A percentile compares a stretch with the other conserved stretches of the same genome.
Conservation (phyloP, 2,113 vertebrate species). For the Tupaia tana region DNA sequence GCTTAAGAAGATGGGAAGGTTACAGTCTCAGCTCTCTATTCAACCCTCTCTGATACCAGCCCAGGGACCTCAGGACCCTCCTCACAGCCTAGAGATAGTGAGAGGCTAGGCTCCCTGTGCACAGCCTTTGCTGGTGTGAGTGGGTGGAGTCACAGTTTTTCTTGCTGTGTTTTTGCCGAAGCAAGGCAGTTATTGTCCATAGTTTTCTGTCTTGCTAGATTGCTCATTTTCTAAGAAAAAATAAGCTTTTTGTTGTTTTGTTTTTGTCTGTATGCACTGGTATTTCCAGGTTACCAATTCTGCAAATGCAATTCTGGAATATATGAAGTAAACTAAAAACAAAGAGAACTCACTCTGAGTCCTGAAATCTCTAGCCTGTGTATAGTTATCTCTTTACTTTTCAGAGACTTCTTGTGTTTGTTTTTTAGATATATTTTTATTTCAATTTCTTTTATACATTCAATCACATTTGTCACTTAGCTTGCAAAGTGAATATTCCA, state of each 20-base stretch:
- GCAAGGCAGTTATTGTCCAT: neutral
- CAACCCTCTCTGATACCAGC: neutral
- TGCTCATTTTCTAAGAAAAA: neutral
- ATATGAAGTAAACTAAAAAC: neutral
- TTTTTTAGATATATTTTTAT: neutral
- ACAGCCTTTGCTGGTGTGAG: neutral
- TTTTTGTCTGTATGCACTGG: neutral
- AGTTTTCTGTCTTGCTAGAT: neutral
- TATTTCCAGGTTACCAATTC: neutral
- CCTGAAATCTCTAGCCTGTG: neutral
- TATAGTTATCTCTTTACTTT: neutral
- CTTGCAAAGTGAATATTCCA: no score
- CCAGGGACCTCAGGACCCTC: neutral
- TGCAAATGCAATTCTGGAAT: neutral
- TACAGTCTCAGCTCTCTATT: neutral
- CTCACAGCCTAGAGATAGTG: neutral
- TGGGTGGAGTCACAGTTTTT: neutral
- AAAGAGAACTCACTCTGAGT: neutral
- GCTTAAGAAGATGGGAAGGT: neutral
- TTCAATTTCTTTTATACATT: no score
- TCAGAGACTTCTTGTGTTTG: neutral
- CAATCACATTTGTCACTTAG: no score
- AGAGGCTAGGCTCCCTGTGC: neutral
- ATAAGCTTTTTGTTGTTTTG: neutral
- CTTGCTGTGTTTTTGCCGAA: neutral